phyloP scores from a whole-genome alignment of 2,113 vertebrate species.

The Triplophysa siluroides region DNA sequence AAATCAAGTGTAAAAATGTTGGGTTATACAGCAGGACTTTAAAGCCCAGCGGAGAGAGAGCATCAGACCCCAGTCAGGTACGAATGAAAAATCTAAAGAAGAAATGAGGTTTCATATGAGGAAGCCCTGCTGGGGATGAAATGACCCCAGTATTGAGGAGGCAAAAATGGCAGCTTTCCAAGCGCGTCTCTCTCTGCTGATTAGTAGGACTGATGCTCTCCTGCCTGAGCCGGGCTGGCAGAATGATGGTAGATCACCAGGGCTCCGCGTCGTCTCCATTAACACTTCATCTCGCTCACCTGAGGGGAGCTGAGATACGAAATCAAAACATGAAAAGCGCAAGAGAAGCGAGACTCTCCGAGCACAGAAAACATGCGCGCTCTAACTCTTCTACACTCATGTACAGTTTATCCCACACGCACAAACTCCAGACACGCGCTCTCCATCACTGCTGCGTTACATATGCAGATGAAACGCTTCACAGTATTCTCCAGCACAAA shows the following conservation, averaged over 20 bases:
- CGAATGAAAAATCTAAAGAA: slow-evolving; percentile 60
- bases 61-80: slow-evolving; percentile 15
- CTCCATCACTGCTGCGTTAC: slow-evolving; percentile 33
- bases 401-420: slow-evolving; percentile 21
- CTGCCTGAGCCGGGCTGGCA: slow-evolving; percentile 51
- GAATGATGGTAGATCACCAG: slow-evolving; percentile 63
- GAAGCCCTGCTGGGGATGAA: slow-evolving; percentile 68
- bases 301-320: slow-evolving; percentile 54
- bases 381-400: slow-evolving; percentile 13
- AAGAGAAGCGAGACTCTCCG: slow-evolving; percentile 27
- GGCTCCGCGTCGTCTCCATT: slow-evolving; percentile 60
- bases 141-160: slow-evolving; percentile 64
- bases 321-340: slow-evolving; percentile 52
- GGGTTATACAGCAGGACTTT: slow-evolving; percentile 34
- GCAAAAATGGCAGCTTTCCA: slow-evolving; percentile 62
- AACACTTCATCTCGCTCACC: slow-evolving; percentile 59
- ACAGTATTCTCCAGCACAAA: slow-evolving; percentile 33
- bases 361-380: slow-evolving; percentile 15
- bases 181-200: slow-evolving; percentile 61
- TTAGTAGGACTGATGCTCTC: slow-evolving; percentile 60
- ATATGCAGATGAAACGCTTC: slow-evolving; percentile 48
- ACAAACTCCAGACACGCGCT: slow-evolving; percentile 11
- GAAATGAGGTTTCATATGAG: slow-evolving; percentile 62
- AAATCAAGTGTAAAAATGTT: slow-evolving; percentile 45
- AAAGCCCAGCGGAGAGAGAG: slow-evolving; percentile 35